A percentile compares a stretch with the other conserved stretches of the same genome.
phyloP scores from a whole-genome alignment of 2,888 invertebrate species.

The Elaeidobius kamerunicus region DNA sequence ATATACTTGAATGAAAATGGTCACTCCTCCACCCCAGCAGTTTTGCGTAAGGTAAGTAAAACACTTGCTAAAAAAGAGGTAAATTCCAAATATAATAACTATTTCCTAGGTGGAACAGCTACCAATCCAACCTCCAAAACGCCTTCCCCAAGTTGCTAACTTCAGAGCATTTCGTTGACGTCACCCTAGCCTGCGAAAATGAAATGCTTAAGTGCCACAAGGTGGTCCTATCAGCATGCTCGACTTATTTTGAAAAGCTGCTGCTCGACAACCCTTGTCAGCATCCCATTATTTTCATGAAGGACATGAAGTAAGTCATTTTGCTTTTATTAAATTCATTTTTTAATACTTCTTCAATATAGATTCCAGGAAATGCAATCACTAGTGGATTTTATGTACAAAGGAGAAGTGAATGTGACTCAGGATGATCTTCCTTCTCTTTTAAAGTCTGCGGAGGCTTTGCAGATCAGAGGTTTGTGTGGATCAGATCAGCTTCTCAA shows the following conservation, averaged over 20 bases:
- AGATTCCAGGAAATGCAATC: conserved; percentile 82
- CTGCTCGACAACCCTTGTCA: conserved; percentile 81
- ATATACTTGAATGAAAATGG: conserved; percentile 31
- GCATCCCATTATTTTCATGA: conserved; percentile 80
- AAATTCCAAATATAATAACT: background rate
- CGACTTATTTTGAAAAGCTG: conserved; percentile 77
- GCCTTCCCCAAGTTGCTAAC: conserved; percentile 73
- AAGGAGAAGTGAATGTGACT: conserved; percentile 83
- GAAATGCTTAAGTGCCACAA: conserved; percentile 85
- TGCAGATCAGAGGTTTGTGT: conserved; percentile 73
- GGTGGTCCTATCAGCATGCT: conserved; percentile 80
- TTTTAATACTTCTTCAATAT: too few species aligned
- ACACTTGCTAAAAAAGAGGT: background rate
- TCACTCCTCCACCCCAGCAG: conserved; percentile 55
- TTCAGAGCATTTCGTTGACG: conserved; percentile 83
- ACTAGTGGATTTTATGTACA: conserved; percentile 86
- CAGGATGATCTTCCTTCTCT: conserved; percentile 79
- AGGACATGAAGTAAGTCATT: conserved; percentile 74
- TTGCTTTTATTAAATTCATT: too few species aligned
- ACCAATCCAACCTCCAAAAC: conserved; percentile 74
- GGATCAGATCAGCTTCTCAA: conserved; percentile 49
- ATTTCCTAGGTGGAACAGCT: conserved; percentile 67
- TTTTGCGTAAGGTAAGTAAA: conserved; percentile 57
- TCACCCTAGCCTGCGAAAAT: conserved; percentile 84
- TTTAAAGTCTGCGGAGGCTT: conserved; percentile 78